Base-by-base conservation (phyloP, 1,140 invertebrate species). In the Pemphigus obesinymphae region DNA sequence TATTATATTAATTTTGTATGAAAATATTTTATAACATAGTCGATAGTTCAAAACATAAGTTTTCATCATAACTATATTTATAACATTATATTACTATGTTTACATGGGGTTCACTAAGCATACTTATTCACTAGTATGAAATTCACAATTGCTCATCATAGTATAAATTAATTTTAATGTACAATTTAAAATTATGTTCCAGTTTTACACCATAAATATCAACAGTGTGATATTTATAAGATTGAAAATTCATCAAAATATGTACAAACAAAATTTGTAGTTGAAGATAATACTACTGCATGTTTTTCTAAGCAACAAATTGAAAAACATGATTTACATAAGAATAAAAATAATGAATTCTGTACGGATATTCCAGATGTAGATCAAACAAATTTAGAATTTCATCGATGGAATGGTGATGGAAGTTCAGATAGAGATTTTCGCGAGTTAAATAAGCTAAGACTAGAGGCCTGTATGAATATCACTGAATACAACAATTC, bases 391-490 rank as follows among this genome's bases (percentile, higher is more conserved):
- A 73, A 34, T 73, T 34, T 17, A 29, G 43, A 31, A 31, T 31
- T 2, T n/a, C 8, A 73, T 23, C 7, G 0, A 31, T 15, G 40
- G 29, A 20, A 50, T 34, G 17, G 2, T 48, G 26, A 73, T 73
- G 17, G 7, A 50, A 73, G 45, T 31, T 73, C 15, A n/a, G 70
- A 73, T 11, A 73, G 17, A 50, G 70, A 73, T 50, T 31, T 73
- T 50, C n/a, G 50, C n/a, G 70, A 73, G 1, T 34, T 73, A 73
- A 73, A 48, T 3, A 73, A 73, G 31, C 15, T 73, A 73, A 73
- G 43, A 50, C 29, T 31, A 20, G 70, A 73, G 26, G 70, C 70
- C 1, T 45, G 26, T 48, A n/a, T 48, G 26, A 73, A 73, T 73
- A 50, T 73, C 2, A 31, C 15, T 50, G 70, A 73, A 34, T 50